A percentile compares a stretch with the other conserved stretches of the same genome.
Conservation (phyloP, 2,797 vertebrate genomes). For the Decapterus maruadsi region DNA sequence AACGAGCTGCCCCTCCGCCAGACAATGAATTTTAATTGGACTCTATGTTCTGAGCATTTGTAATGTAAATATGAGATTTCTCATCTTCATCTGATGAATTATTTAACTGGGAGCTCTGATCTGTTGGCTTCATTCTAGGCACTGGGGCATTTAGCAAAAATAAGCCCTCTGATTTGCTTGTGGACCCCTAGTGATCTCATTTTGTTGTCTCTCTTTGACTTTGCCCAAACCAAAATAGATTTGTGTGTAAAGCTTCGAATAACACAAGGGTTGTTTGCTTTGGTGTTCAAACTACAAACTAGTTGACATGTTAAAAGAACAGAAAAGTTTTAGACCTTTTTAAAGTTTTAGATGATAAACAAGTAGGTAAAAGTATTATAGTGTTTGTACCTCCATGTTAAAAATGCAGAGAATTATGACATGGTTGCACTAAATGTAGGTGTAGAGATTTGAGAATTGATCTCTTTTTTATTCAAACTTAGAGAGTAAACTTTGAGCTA, state of each 20-base stretch:
- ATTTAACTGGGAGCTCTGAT: slow-evolving; percentile 5
- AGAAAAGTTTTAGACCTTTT: no score
- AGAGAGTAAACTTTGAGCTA: no score
- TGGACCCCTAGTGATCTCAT: neutral
- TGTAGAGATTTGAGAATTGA: no score
- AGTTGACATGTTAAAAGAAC: no score
- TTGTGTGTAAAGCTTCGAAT: neutral
- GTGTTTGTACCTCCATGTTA: neutral
- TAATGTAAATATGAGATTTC: slow-evolving; percentile 15
- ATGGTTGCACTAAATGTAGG: no score
- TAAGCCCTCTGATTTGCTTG: neutral
- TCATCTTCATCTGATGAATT: slow-evolving; percentile 21
- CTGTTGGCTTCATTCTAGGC: slow-evolving; percentile 4
- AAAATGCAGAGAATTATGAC: slow-evolving; percentile 1
- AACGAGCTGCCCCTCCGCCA: slow-evolving; percentile 42
- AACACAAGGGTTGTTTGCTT: no score
- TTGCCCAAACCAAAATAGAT: neutral
- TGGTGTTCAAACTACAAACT: no score
- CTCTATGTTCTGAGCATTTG: slow-evolving; percentile 37
- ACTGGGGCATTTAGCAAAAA: neutral
- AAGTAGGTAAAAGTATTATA: neutral
- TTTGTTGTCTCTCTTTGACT: neutral
- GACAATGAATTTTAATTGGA: slow-evolving; percentile 57
- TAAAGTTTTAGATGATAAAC: no score
- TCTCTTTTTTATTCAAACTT: no score